Conservation (phyloP, 2,888 invertebrate species). For the Cephonodes hylas region DNA sequence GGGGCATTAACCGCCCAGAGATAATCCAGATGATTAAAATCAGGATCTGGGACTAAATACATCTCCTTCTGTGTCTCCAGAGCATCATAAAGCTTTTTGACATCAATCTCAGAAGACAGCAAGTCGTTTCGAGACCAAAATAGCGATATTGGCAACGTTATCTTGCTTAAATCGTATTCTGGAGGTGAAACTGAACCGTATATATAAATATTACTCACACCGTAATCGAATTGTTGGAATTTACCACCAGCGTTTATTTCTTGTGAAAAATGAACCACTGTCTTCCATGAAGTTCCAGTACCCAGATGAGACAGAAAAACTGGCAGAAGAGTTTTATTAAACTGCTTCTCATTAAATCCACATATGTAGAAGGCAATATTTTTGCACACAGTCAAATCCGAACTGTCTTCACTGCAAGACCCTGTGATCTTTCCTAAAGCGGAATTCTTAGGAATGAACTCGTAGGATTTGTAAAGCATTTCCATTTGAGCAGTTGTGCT, state of each 20-base stretch:
- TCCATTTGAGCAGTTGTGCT: constrained; percentile 81
- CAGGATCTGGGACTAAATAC: constrained; percentile 79
- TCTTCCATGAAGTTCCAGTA: constrained; percentile 88
- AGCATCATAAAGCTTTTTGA: constrained; percentile 66
- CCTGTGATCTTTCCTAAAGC: constrained; percentile 79
- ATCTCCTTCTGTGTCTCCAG: constrained; percentile 73
- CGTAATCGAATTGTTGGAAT: constrained; percentile 87
- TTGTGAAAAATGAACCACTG: constrained; percentile 85
- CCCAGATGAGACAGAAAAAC: constrained; percentile 85
- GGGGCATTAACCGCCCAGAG: constrained; percentile 84
- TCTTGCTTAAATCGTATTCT: constrained; percentile 81
- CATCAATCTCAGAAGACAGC: constrained; percentile 84
- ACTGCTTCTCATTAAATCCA: constrained; percentile 85
- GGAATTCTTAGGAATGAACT: constrained; percentile 86
- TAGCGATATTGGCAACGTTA: constrained; percentile 82
- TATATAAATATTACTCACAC: constrained; percentile 76
- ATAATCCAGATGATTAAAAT: constrained; percentile 88
- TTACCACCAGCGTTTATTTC: constrained; percentile 74
- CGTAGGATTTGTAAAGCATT: constrained; percentile 83
- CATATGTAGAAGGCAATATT: constrained; percentile 86
- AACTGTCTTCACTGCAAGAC: constrained; percentile 78
- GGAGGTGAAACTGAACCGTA: constrained; percentile 83
- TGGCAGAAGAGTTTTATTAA: constrained; percentile 85
- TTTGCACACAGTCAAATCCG: constrained; percentile 83
- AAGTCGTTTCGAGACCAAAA: constrained; percentile 87